These are phyloP conservation scores for Sciurus carolinensis DNA, from an alignment of 2,797 vertebrate genomes.

Conservation along the genomic window DNA sequence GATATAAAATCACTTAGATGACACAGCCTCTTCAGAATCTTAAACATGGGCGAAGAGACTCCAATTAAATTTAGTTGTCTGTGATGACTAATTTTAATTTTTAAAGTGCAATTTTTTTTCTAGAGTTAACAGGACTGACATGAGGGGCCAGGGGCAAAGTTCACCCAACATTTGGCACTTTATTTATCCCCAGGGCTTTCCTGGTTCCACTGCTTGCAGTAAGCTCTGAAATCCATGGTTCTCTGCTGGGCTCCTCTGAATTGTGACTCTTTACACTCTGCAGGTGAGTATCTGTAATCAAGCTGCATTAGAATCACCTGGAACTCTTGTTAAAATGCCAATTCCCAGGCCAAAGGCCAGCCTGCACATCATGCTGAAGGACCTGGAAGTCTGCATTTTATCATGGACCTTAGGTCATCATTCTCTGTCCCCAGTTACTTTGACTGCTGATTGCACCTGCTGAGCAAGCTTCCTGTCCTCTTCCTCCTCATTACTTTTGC, in stretches of 20 bases:
- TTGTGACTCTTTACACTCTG: not conserved
- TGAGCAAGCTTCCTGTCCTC: not conserved
- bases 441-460: too few relatives aligned
- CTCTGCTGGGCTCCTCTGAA: not conserved
- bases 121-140: not conserved
- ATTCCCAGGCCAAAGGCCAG: not conserved
- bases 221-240: not conserved
- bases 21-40: not conserved
- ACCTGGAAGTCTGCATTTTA: not conserved
- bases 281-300: too few relatives aligned
- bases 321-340: not conserved
- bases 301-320: not conserved
- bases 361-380: not conserved
- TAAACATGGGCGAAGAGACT: not conserved
- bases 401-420: not conserved
- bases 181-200: not conserved
- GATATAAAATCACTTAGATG: not conserved
- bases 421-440: not conserved
- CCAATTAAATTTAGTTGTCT: not conserved
- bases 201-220: not conserved
- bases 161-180: not conserved
- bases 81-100: not conserved
- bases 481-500: not conserved
- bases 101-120: constrained; percentile 12
- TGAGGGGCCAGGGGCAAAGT: not conserved